Evolutionary conservation across 2,113 vertebrate species (phyloP).

Genomic region (Cricetomys ansorgei): DNA sequence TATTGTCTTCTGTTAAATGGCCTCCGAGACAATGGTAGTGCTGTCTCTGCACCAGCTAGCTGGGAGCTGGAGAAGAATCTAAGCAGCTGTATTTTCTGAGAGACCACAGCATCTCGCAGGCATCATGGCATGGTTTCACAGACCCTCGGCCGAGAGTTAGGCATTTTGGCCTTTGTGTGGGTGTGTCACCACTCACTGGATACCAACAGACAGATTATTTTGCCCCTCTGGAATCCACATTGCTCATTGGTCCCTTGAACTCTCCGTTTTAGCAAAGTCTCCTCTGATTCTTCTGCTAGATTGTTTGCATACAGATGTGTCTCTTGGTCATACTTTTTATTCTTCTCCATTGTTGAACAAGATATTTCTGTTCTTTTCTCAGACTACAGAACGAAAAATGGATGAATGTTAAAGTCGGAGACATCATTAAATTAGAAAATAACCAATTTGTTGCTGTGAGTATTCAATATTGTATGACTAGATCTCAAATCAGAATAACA

Average conservation of each 20-base stretch:
- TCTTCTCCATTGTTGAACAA: background rate
- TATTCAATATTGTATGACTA: slow-evolving; percentile 62
- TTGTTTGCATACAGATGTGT: background rate
- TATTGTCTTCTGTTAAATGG: slow-evolving; percentile 44
- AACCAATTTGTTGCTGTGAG: slow-evolving; percentile 91
- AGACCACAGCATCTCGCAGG: background rate
- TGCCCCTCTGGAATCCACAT: background rate
- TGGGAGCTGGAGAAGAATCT: slow-evolving; percentile 40
- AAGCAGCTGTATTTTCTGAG: slow-evolving; percentile 2
- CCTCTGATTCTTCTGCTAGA: background rate
- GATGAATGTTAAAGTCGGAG: slow-evolving; percentile 86
- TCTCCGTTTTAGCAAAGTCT: background rate
- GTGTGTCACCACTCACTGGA: background rate
- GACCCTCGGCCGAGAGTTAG: background rate
- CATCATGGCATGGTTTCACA: background rate
- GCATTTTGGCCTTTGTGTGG: background rate
- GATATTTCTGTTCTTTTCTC: slow-evolving; percentile 50
- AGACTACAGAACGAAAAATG: slow-evolving; percentile 87
- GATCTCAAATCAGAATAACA: slow-evolving; percentile 18
- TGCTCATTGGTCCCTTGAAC: background rate
- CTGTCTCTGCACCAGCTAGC: slow-evolving; percentile 36
- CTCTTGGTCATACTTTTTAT: background rate
- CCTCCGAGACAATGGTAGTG: slow-evolving; percentile 48
- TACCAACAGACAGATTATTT: background rate
- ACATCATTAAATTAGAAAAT: slow-evolving; percentile 87